Conservation (phyloP, 2,113 vertebrate species). For the Hypomesus transpacificus region DNA sequence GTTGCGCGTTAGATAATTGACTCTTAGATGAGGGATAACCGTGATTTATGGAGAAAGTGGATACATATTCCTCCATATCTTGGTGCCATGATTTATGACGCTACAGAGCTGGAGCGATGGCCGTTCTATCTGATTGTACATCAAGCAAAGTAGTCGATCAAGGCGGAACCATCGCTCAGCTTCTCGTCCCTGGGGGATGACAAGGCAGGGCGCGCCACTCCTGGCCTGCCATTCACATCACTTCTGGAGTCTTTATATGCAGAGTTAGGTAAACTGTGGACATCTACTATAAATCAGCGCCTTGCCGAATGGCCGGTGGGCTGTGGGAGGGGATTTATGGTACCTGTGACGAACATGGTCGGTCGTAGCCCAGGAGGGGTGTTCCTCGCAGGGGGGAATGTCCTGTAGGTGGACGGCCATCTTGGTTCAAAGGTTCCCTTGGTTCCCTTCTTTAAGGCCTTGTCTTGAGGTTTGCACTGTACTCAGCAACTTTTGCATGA, state of each 20-base stretch:
- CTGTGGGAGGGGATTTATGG: conserved; percentile 3
- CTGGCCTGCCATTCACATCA: neutral
- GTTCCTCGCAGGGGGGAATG: neutral
- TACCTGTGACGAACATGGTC: neutral
- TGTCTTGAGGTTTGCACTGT: neutral
- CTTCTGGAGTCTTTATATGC: neutral
- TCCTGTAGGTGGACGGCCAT: neutral
- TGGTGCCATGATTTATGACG: conserved; percentile 64
- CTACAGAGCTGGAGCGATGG: conserved; percentile 63
- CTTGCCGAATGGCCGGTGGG: neutral
- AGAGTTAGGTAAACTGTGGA: conserved; percentile 1
- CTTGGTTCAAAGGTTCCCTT: neutral
- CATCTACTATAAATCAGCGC: neutral
- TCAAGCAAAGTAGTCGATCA: conserved; percentile 73
- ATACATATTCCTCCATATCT: conserved; percentile 69
- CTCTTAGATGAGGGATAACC: conserved; percentile 69
- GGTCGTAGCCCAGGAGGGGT: neutral
- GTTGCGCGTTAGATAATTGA: conserved; percentile 67
- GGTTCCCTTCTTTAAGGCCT: neutral
- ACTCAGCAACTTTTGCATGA: neutral
- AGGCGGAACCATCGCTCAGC: conserved; percentile 60
- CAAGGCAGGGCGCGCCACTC: neutral
- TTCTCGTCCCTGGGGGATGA: conserved; percentile 26
- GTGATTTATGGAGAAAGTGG: conserved; percentile 68
- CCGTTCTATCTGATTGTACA: conserved; percentile 70